Percentiles rank a stretch among this genome's conserved stretches.
Evolutionary conservation across 2,113 vertebrate genomes (phyloP).

Genomic region (Malaclemys terrapin): DNA sequence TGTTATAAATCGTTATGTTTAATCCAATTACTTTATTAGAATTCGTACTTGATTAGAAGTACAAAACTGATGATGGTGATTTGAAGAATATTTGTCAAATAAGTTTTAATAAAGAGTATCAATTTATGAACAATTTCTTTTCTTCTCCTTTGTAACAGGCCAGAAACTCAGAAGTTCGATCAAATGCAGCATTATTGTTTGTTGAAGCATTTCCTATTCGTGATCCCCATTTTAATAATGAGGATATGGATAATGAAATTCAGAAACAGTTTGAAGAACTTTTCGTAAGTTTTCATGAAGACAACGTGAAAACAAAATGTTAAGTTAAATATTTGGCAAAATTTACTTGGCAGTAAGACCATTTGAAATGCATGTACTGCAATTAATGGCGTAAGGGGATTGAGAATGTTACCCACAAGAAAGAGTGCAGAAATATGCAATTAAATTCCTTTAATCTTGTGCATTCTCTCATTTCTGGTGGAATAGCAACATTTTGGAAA

Average conservation of each 20-base stretch:
- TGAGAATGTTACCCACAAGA: not conserved
- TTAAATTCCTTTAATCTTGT: not conserved
- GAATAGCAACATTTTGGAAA: not conserved
- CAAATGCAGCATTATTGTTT: slow-evolving; percentile 93
- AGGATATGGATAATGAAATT: slow-evolving; percentile 85
- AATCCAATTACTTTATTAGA: not conserved
- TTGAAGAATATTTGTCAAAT: not conserved
- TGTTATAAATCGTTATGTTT: not conserved
- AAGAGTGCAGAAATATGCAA: not conserved
- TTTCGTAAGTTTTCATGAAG: slow-evolving; percentile 83
- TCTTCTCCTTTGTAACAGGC: slow-evolving; percentile 76
- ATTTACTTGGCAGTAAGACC: not conserved
- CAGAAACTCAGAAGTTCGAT: slow-evolving; percentile 91
- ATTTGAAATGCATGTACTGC: not conserved
- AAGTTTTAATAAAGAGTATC: not conserved
- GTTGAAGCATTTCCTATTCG: slow-evolving; percentile 93
- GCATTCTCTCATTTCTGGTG: not conserved
- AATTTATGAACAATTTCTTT: not conserved
- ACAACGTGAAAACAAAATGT: not conserved
- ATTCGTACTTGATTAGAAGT: not conserved
- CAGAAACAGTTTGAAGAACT: slow-evolving; percentile 94
- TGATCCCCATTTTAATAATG: slow-evolving; percentile 81
- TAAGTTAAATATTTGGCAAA: not conserved
- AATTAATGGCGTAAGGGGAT: not conserved
- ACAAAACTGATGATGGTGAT: not conserved